Percentiles rank a stretch among this genome's conserved stretches.
Evolutionary conservation across 1,140 invertebrate genomes (phyloP).

Genomic region (Dinoponera quadriceps): DNA sequence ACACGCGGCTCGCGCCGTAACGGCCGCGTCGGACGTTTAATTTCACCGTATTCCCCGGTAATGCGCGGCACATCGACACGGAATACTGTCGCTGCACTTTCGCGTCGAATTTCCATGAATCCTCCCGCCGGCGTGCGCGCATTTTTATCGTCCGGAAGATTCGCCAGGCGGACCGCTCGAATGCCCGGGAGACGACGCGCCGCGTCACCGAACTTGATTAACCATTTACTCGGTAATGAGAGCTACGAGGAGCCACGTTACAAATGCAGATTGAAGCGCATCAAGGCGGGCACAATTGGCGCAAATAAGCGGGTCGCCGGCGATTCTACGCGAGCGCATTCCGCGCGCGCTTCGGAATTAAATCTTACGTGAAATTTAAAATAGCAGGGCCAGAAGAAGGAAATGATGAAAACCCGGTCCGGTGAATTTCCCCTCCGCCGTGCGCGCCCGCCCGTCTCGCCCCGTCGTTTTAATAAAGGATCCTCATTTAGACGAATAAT

Average conservation of each 20-base stretch:
- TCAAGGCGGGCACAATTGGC: not conserved
- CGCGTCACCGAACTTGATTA: constrained; percentile 11
- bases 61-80: not conserved
- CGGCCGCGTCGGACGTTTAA: not conserved
- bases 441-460: too few species aligned
- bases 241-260: not conserved
- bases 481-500: constrained; percentile 19
- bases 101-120: not conserved
- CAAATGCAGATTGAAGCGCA: constrained; percentile 18
- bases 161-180: not conserved
- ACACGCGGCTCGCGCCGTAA: not conserved
- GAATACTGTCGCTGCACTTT: not conserved
- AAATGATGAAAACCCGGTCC: constrained; percentile 22
- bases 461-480: constrained; percentile 34
- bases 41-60: constrained; percentile 11
- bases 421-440: constrained; percentile 30
- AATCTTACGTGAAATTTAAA: constrained; percentile 41
- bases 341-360: constrained; percentile 39
- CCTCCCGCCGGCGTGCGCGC: not conserved
- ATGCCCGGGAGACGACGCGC: not conserved
- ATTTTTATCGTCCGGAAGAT: not conserved
- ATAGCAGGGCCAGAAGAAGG: not conserved
- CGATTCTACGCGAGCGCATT: constrained; percentile 8
- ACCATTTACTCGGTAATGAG: not conserved
- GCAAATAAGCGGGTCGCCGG: constrained; percentile 34